These are phyloP conservation scores for Stenchaetothrips biformis DNA, from an alignment of 2,888 invertebrate genomes.

Conservation along the genomic window DNA sequence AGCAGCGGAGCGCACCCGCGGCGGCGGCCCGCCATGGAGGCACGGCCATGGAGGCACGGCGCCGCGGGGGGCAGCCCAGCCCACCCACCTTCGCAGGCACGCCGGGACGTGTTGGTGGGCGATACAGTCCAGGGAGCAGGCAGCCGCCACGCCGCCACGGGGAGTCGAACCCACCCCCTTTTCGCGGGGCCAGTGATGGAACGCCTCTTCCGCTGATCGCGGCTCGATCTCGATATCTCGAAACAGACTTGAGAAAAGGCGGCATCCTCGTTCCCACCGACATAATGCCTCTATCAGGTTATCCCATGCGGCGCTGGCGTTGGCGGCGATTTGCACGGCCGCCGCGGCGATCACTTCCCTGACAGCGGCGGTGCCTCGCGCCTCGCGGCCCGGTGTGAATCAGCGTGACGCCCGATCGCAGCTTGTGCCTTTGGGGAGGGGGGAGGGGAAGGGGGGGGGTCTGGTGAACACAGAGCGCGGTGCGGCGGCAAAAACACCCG, in stretches of 20 bases:
- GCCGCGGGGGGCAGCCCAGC: not conserved
- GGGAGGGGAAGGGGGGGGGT: too few relatives aligned
- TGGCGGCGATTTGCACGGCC: not conserved
- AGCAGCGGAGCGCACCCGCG: not conserved
- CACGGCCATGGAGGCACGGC: not conserved
- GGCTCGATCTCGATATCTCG: too few relatives aligned
- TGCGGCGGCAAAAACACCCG: too few relatives aligned
- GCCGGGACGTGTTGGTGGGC: not conserved
- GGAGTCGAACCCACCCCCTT: too few relatives aligned
- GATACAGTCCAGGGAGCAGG: not conserved
- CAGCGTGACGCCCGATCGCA: not conserved
- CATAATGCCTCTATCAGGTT: conserved; percentile 8
- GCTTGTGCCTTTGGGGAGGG: too few relatives aligned
- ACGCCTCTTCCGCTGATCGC: not conserved
- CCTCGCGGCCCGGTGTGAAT: not conserved
- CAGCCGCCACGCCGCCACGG: too few relatives aligned
- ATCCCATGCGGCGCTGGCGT: not conserved
- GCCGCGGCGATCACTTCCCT: not conserved
- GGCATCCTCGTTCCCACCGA: not conserved
- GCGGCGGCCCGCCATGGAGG: not conserved
- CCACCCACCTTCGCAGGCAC: not conserved
- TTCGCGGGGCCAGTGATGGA: not conserved
- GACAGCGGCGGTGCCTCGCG: not conserved
- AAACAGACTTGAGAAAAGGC: too few relatives aligned
- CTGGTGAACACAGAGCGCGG: too few relatives aligned